These are phyloP conservation scores for Microcebus ravelobensis DNA, from an alignment of 2,113 vertebrate genomes.

Conservation along the genomic window DNA sequence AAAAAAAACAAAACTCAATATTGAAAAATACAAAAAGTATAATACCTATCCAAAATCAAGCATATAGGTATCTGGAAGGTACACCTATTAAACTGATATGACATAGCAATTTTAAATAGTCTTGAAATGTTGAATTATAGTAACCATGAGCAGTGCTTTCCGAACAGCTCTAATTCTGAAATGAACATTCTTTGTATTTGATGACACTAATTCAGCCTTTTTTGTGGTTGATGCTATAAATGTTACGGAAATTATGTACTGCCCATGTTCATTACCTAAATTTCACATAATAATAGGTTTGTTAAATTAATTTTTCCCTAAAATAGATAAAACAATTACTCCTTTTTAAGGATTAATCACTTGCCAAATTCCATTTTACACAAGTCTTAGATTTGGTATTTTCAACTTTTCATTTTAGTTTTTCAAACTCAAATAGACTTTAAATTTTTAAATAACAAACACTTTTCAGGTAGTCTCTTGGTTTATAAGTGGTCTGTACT, in stretches of 20 bases:
- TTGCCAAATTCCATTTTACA: conserved; percentile 72
- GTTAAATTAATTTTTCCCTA: conserved; percentile 78
- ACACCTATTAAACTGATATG: not conserved
- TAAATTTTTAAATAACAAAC: not conserved
- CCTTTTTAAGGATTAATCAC: conserved; percentile 72
- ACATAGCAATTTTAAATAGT: not conserved
- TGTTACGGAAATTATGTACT: conserved; percentile 75
- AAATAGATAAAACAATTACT: conserved; percentile 79
- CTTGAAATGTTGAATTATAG: not conserved
- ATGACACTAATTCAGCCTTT: conserved; percentile 68
- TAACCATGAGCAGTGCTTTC: conserved; percentile 32
- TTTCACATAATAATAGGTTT: conserved; percentile 76
- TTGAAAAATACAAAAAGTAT: not conserved
- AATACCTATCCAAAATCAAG: not conserved
- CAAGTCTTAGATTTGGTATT: conserved; percentile 38
- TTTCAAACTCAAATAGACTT: conserved; percentile 27
- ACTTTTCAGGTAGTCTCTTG: not conserved
- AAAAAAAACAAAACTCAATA: not conserved
- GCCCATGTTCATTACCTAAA: conserved; percentile 75
- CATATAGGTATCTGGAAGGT: not conserved
- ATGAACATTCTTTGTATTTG: conserved; percentile 69
- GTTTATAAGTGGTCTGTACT: not conserved
- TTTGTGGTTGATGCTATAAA: conserved; percentile 72
- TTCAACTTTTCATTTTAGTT: conserved; percentile 50
- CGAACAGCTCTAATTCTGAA: conserved; percentile 61